A percentile compares a stretch with the other conserved stretches of the same genome.
phyloP scores from a whole-genome alignment of 2,888 invertebrate species.

The Drosophila nr. perissopoda region DNA sequence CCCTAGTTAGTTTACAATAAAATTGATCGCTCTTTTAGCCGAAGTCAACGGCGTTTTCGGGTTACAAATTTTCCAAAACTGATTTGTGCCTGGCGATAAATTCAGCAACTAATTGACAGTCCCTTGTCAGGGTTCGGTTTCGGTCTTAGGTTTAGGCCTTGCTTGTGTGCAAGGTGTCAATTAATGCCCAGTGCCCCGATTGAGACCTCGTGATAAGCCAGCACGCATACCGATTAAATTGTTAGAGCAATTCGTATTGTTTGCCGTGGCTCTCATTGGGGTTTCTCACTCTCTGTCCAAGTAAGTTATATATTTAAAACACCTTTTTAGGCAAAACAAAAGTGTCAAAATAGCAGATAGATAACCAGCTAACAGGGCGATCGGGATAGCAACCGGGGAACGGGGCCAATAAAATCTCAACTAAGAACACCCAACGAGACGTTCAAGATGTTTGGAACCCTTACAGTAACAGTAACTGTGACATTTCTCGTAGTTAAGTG shows the following conservation, averaged over 20 bases:
- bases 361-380: slow-evolving; percentile 29
- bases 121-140: slow-evolving; percentile 58
- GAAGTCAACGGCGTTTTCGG: slow-evolving; percentile 44
- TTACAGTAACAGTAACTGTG: slow-evolving; percentile 26
- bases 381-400: slow-evolving; percentile 2
- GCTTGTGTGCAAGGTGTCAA: slow-evolving; percentile 63
- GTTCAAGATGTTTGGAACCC: slow-evolving; percentile 8
- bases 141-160: slow-evolving; percentile 21
- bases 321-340: slow-evolving; percentile 78
- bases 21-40: slow-evolving; percentile 78
- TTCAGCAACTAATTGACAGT: slow-evolving; percentile 78
- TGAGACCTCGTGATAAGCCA: slow-evolving; percentile 65
- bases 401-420: slow-evolving; percentile 39
- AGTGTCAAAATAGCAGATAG: slow-evolving; percentile 78
- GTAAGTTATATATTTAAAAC: slow-evolving; percentile 75
- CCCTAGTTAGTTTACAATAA: slow-evolving; percentile 66
- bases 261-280: slow-evolving; percentile 11
- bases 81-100: slow-evolving; percentile 81
- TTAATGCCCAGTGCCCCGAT: slow-evolving; percentile 70
- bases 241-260: slow-evolving; percentile 60
- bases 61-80: slow-evolving; percentile 76
- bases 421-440: slow-evolving; percentile 51
- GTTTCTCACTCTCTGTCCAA: slow-evolving; percentile 23
- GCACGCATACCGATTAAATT: slow-evolving; percentile 70
- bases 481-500: slow-evolving; percentile 31